Evolutionary conservation across 2,797 vertebrate species (phyloP), one percentile per base, ranked within the genome.

Genomic region (Acrossocheilus fasciatus): DNA sequence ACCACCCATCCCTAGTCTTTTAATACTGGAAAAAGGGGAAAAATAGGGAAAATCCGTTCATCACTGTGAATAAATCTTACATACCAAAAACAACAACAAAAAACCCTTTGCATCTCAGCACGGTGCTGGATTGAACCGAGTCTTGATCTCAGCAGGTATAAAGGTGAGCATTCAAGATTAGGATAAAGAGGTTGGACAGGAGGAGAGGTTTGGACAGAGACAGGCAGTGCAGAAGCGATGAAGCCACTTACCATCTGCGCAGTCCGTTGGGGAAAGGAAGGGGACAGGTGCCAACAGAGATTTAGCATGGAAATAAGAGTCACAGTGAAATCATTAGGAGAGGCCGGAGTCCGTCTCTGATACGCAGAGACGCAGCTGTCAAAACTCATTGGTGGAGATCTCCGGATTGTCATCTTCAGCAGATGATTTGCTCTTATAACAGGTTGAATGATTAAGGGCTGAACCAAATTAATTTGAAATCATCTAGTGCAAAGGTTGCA

Each of bases 221-320:
- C 64, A 86, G 79, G 84, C 86, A 84, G 91, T 86, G 76, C 91
- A 84, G 87, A 85, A 94, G 93, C 92, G 92, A 93, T 91, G 92
- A 94, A 95, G 95, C 94, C 92, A 95, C 96, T 96, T 95, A 96
- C 96, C 94, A 93, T 96, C 95, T 96, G 89, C 64, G 91, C 89
- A 82, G 91, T 92, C 89, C 94, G 87, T 89, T 90, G 91, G 92
- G 92, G 89, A 93, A 90, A 94, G 89, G 93, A 89, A 80, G 89
- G 88, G 75, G 90, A 88, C 90, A 95, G 94, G 93, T 92, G 91
- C 92, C 95, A 94, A 93, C 87, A 95, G 88, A 95, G 91, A 95
- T 92, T 95, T 90, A 94, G 94, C 92, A 94, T 89, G 90, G 82
- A 93, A 91, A 94, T 81, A 90, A 90, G 86, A 95, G 90, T 84